Evolutionary conservation across 2,797 vertebrate species (phyloP).

Genomic region (Thamnophis elegans): DNA sequence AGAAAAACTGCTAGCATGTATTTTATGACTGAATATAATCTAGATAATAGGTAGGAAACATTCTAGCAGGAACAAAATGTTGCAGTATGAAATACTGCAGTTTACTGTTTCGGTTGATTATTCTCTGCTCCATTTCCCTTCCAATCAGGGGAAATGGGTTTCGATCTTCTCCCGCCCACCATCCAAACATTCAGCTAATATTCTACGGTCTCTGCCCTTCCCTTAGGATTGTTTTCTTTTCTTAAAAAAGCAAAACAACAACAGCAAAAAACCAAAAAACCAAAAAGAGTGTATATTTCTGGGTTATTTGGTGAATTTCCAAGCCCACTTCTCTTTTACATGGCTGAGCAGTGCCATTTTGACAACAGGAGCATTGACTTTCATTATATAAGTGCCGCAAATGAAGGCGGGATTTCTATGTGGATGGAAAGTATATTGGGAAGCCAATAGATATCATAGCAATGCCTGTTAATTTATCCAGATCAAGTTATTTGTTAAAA

Average conservation of each 20-base stretch:
- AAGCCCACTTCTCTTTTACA: background rate
- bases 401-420: background rate
- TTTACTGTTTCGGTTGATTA: background rate
- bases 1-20: slow-evolving; percentile 23
- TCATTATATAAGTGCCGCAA: background rate
- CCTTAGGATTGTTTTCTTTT: background rate
- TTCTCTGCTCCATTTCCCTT: background rate
- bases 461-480: background rate
- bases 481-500: background rate
- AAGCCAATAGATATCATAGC: background rate
- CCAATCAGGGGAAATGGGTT: background rate
- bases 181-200: background rate
- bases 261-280: background rate
- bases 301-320: background rate
- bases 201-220: background rate
- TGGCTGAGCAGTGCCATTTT: background rate
- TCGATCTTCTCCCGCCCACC: background rate
- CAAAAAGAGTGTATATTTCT: background rate
- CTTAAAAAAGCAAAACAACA: background rate
- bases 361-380: background rate
- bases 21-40: slow-evolving; percentile 25
- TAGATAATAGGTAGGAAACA: background rate
- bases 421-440: background rate
- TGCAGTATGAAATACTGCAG: background rate
- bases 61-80: background rate